These are phyloP conservation scores for Geotrupes spiniger DNA, from an alignment of 2,888 invertebrate genomes.

Conservation along the genomic window DNA sequence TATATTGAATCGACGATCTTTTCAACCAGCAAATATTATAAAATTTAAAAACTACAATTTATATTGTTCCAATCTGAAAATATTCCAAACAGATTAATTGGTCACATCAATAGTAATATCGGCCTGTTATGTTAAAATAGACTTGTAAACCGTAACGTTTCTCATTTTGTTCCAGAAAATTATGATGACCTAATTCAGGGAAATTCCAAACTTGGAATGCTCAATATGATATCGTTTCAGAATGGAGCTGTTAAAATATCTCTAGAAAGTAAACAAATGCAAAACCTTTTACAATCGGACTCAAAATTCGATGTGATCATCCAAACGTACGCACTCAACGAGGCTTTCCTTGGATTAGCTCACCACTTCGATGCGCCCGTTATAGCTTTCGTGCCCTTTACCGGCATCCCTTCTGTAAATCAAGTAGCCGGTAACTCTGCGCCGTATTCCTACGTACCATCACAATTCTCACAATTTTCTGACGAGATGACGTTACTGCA, in stretches of 20 bases:
- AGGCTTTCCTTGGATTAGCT: conserved; percentile 39
- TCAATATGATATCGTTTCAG: background rate
- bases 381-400: conserved; percentile 35
- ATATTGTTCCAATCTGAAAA: too few relatives aligned
- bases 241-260: background rate
- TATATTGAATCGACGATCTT: too few relatives aligned
- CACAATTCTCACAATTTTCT: conserved; percentile 28
- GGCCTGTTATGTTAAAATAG: too few relatives aligned
- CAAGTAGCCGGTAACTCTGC: conserved; percentile 36
- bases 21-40: too few relatives aligned
- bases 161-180: too few relatives aligned
- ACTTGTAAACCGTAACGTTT: too few relatives aligned
- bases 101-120: too few relatives aligned
- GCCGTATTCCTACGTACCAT: conserved; percentile 39
- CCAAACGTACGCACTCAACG: conserved; percentile 35
- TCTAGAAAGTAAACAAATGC: background rate
- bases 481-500: conserved; percentile 39
- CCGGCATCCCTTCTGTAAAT: conserved; percentile 26
- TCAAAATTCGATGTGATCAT: conserved; percentile 37
- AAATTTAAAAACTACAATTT: too few relatives aligned
- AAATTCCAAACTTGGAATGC: background rate
- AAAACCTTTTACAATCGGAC: conserved; percentile 5
- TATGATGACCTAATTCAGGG: background rate
- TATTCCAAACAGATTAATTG: too few relatives aligned
- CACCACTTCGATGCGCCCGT: conserved; percentile 39